Base-by-base conservation (phyloP, 2,113 vertebrate genomes). In the Salvelinus alpinus region DNA sequence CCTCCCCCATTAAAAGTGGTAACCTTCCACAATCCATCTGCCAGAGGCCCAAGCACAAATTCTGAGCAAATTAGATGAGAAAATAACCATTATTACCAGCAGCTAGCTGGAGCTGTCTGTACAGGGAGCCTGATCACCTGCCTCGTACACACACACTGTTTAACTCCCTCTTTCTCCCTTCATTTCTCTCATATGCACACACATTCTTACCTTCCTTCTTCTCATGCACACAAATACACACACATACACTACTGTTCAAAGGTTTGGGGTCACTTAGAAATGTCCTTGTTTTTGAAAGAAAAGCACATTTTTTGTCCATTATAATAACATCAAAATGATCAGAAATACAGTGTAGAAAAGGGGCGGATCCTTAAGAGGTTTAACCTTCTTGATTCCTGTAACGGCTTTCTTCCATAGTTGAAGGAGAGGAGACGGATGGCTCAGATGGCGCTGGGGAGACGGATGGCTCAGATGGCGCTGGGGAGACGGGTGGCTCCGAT, bases 21-120 rank as follows among this genome's bases (percentile, higher is more conserved):
- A 90, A 92, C 91, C 85, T 90, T 84, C 80, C 87, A 79, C 86
- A 87, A 77, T 87, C 84, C 90, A 91, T 91, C 88, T 92, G 92
- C 87, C 88, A 74, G 88, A 91, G 84, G 84, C 88, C 89, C 80
- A 78, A 25, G 74, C 1, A 62, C 74, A 83, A 90, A 92, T 48
- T 84, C 80, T 83, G 87, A 93, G 84, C 85, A 91, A 91, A 90
- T 84, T 89, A 11, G 24, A 62, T 47, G 54, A 72, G 77, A 91
- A 88, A 88, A 87, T 79, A 82, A 85, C 90, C 71, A 82, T 84
- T 91, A 90, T 71, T 80, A 76, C 83, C 78, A 88, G 62, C 77
- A 74, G 77, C 78, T 82, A 73, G 38, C 9, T 44, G 38, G 62
- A 64, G 65, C 79, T 90, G 78, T 92, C 91, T 91, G 86, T 73